A percentile compares a stretch with the other conserved stretches of the same genome.
phyloP scores from a whole-genome alignment of 2,113 vertebrate species.

The Pteronura brasiliensis region DNA sequence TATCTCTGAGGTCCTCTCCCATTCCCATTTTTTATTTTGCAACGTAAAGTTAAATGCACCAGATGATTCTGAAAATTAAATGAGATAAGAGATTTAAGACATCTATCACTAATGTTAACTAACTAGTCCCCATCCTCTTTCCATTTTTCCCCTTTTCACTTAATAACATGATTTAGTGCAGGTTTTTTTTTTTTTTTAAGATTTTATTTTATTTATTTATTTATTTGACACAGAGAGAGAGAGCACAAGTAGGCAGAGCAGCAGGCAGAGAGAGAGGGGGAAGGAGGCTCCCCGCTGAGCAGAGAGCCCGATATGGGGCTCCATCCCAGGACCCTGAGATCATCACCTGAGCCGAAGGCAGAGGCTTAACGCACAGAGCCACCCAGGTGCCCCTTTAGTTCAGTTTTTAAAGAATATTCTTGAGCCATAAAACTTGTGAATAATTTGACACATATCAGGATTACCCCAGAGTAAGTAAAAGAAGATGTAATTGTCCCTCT shows the following conservation, averaged over 20 bases:
- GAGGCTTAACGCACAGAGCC: no score
- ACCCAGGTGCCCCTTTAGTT: not conserved
- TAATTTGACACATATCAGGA: not conserved
- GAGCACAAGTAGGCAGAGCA: no score
- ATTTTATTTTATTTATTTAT: no score
- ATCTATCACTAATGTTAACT: not conserved
- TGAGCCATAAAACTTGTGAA: not conserved
- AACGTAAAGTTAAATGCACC: not conserved
- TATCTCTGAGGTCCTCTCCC: not conserved
- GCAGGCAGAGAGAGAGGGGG: no score
- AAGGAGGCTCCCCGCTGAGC: no score
- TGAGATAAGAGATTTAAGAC: not conserved
- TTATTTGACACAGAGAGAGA: no score
- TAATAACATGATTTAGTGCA: not conserved
- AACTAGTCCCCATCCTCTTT: not conserved
- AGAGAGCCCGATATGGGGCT: no score
- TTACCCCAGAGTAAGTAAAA: not conserved
- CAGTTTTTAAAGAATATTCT: not conserved
- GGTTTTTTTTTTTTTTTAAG: no score
- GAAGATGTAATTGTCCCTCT: not conserved
- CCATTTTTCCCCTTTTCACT: not conserved
- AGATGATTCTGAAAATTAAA: not conserved
- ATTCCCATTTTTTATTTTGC: not conserved
- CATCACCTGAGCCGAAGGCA: no score
- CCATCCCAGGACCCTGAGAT: no score